Percentiles rank a stretch among this genome's conserved stretches.
Evolutionary conservation across 2,797 vertebrate species (phyloP).

Genomic region (Sylvia borin): DNA sequence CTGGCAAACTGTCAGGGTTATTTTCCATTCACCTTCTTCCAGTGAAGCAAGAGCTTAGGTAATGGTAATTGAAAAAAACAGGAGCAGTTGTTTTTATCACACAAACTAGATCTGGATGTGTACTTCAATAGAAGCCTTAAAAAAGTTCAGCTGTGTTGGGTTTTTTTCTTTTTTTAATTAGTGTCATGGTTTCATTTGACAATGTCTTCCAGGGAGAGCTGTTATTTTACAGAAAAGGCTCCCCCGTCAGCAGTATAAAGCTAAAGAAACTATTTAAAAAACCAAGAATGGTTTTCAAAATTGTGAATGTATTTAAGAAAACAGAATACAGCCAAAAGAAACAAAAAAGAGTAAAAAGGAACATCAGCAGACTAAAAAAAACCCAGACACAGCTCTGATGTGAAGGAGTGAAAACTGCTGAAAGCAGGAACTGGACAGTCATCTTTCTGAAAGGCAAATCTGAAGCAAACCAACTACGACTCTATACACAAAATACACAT

Average conservation of each 20-base stretch:
- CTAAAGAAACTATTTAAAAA: neutral
- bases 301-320: neutral
- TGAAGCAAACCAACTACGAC: neutral
- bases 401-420: neutral
- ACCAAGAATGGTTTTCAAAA: neutral
- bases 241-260: neutral
- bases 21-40: neutral
- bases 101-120: neutral
- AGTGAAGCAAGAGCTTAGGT: neutral
- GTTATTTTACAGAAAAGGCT: neutral
- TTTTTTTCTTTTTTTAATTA: neutral
- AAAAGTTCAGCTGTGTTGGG: neutral
- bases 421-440: neutral
- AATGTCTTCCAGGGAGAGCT: neutral
- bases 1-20: neutral
- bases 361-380: neutral
- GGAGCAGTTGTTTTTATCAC: neutral
- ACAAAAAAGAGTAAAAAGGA: neutral
- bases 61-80: neutral
- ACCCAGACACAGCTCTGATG: accelerated
- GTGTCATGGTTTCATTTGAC: neutral
- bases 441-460: neutral
- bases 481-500: neutral
- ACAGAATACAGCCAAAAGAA: neutral
- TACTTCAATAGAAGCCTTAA: neutral